Evolutionary conservation across 2,888 invertebrate genomes (phyloP).

Genomic region (Drosophila quasianomalipes): DNA sequence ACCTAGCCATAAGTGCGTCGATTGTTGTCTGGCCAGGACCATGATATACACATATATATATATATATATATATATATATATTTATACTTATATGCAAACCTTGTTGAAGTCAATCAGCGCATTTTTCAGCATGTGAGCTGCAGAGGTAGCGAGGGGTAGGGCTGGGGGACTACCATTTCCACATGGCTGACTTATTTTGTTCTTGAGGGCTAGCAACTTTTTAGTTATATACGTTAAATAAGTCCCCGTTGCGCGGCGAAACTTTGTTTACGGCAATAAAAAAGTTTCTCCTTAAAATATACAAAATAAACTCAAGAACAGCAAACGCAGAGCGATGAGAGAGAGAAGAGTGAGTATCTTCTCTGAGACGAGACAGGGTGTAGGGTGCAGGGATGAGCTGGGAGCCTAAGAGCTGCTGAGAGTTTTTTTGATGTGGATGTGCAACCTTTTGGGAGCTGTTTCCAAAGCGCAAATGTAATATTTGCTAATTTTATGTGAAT

Average conservation of each 20-base stretch:
- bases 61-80: neutral
- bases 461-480: conserved; percentile 76
- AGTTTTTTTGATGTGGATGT: conserved; percentile 45
- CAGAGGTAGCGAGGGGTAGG: neutral
- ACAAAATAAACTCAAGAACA: conserved; percentile 74
- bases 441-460: conserved; percentile 78
- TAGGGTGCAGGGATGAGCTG: neutral
- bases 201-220: conserved; percentile 54
- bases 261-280: conserved; percentile 82
- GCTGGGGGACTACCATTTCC: conserved; percentile 43
- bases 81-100: conserved; percentile 43
- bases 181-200: conserved; percentile 71
- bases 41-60: neutral
- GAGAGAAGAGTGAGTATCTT: neutral
- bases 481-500: conserved; percentile 82
- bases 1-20: conserved; percentile 46
- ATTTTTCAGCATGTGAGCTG: conserved; percentile 43
- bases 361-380: neutral
- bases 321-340: neutral
- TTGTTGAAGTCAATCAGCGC: conserved; percentile 68
- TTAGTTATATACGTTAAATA: conserved; percentile 81
- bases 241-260: conserved; percentile 78
- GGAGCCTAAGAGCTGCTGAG: conserved; percentile 47
- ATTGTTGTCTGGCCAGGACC: conserved; percentile 54
- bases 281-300: conserved; percentile 79